These are phyloP conservation scores for cattle (Bos taurus) DNA, from an alignment of 2,113 vertebrate genomes.

Conservation along the genomic window DNA sequence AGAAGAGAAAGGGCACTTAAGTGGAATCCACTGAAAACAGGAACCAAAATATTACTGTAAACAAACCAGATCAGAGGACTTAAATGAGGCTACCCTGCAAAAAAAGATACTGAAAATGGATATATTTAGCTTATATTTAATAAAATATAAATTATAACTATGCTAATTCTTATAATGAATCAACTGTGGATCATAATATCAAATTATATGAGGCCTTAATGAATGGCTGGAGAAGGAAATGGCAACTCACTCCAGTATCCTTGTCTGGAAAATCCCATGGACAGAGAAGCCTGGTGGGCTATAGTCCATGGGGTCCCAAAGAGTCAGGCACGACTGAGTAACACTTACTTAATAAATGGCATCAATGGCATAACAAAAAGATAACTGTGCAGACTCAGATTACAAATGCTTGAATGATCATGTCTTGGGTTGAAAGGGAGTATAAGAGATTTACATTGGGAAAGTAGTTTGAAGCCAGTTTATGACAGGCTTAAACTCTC, in stretches of 20 bases:
- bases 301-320: background rate
- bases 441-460: background rate
- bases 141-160: background rate
- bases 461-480: background rate
- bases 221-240: background rate
- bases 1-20: background rate
- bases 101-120: background rate
- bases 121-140: background rate
- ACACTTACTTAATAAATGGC: background rate
- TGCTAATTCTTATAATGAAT: background rate
- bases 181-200: background rate
- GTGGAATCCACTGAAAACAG: background rate
- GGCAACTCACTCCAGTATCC: background rate
- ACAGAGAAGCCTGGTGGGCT: background rate
- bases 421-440: background rate
- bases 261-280: background rate
- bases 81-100: background rate
- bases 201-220: background rate
- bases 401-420: background rate
- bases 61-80: background rate
- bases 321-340: background rate
- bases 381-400: background rate
- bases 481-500: background rate
- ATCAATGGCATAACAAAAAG: background rate
- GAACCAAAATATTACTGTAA: background rate